Base-by-base conservation (phyloP, 2,888 invertebrate species). In the Drosophila sordidula region DNA sequence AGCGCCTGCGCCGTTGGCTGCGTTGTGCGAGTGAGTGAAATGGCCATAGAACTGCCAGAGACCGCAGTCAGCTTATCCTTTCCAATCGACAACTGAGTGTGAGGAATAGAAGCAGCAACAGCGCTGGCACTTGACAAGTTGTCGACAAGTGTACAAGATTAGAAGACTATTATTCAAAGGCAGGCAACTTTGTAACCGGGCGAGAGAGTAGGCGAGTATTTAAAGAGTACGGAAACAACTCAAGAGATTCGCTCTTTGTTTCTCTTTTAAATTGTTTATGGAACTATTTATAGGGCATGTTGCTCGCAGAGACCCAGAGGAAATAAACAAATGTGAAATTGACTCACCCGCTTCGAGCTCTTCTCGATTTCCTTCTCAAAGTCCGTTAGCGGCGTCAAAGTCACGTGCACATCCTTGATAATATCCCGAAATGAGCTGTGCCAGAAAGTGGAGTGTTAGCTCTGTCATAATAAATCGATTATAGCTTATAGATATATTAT, bases 391-490 rank as follows among this genome's bases (percentile, higher is more conserved):
- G 92, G 91, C 18, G 92, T 90, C 59, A 92, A 68, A n/a, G 92
- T 89, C 14, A 92, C 92, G 25, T 90, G 91, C 14, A 92, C 91
- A 80, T 92, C 92, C 77, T 91, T 92, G 41, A 92, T 91, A 54
- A 92, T 84, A 87, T 92, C 92, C 68, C 92, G 90, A 79, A 90
- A 92, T 45, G 90, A 77, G 58, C 90, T 90, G 34, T 0, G 46
- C 6, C 6, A 42, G 1, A 51, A 34, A 34, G 1, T 34, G 4
- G 4, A 34, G 2, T 4, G 4, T 34, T 34, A 32, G 32, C 11
- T 34, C 9, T 9, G 0, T 9, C 9, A 29, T 3, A 9, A 29
- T 9, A 9, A 8, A 29, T 29, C 9, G 29, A 29, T 9, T 29
- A 29, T 3, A 29, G 29, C 29, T 2, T 3, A 9, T 11, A 16